Conservation (phyloP, 2,113 vertebrate species). For the Antechinus stuartii region DNA sequence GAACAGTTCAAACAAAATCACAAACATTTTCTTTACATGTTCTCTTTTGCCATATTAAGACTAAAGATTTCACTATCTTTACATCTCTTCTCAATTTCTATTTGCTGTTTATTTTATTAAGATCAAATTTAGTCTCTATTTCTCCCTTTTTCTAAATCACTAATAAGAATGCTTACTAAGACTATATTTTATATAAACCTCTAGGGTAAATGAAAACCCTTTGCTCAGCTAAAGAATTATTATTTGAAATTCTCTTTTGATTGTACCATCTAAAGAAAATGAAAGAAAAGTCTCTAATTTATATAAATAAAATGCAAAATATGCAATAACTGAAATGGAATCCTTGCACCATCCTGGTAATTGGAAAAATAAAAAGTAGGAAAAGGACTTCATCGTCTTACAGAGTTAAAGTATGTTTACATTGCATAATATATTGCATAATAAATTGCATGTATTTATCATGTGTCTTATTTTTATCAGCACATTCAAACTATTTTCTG, state of each 20-base stretch:
- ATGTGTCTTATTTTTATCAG: constrained; percentile 11
- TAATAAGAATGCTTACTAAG: neutral
- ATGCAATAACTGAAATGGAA: neutral
- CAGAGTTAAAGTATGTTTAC: neutral
- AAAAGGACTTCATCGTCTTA: neutral
- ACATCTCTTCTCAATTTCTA: neutral
- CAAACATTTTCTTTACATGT: neutral
- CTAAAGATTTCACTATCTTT: neutral
- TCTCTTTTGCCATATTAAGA: neutral
- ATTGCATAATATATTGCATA: constrained; percentile 16
- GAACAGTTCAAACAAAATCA: neutral
- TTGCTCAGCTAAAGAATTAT: constrained; percentile 12
- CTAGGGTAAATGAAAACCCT: neutral
- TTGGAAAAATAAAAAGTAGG: neutral
- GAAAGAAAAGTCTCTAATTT: constrained; percentile 8
- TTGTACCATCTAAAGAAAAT: neutral
- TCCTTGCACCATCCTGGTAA: neutral
- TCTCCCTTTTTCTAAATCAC: constrained; percentile 20
- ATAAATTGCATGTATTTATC: neutral
- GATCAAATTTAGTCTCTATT: neutral
- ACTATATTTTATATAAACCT: constrained; percentile 18
- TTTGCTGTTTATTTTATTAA: neutral
- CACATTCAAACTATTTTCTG: neutral
- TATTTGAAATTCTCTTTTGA: constrained; percentile 10
- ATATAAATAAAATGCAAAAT: neutral